Conservation (phyloP, 2,888 invertebrate genomes). For the Agrilus mali region DNA sequence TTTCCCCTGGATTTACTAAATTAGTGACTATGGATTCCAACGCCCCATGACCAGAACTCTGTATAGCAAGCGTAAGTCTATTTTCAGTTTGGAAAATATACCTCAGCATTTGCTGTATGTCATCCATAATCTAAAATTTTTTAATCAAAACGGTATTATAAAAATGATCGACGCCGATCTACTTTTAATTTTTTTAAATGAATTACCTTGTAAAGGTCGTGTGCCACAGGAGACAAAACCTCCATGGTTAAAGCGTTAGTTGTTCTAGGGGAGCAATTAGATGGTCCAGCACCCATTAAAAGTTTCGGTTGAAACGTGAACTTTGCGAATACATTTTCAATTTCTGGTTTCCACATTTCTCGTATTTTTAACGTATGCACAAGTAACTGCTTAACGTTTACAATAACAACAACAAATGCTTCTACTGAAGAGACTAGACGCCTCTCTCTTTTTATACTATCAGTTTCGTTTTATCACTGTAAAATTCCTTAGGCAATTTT, state of each 20-base stretch:
- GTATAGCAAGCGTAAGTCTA: conserved; percentile 60
- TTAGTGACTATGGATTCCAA: conserved; percentile 73
- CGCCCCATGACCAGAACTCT: conserved; percentile 57
- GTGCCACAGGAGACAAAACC: conserved; percentile 54
- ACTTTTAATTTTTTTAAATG: background rate
- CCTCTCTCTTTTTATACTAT: no score
- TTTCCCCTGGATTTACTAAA: conserved; percentile 59
- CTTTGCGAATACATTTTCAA: no score
- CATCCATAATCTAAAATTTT: conserved; percentile 6
- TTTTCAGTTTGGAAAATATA: conserved; percentile 76
- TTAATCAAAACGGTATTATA: background rate
- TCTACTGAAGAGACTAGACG: no score
- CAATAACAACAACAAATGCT: no score
- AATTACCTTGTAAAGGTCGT: conserved; percentile 49
- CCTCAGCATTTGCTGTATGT: conserved; percentile 49
- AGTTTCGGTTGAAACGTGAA: conserved; percentile 23
- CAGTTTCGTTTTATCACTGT: no score
- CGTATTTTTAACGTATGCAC: no score
- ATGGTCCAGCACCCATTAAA: conserved; percentile 57
- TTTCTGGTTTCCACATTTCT: no score
- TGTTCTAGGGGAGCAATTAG: conserved; percentile 49
- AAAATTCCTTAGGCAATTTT: no score
- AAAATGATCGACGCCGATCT: background rate
- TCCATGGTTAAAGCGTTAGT: conserved; percentile 43
- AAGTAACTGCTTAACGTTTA: no score